Conservation (phyloP, 2,888 invertebrate species). For the Drosophila cognata region DNA sequence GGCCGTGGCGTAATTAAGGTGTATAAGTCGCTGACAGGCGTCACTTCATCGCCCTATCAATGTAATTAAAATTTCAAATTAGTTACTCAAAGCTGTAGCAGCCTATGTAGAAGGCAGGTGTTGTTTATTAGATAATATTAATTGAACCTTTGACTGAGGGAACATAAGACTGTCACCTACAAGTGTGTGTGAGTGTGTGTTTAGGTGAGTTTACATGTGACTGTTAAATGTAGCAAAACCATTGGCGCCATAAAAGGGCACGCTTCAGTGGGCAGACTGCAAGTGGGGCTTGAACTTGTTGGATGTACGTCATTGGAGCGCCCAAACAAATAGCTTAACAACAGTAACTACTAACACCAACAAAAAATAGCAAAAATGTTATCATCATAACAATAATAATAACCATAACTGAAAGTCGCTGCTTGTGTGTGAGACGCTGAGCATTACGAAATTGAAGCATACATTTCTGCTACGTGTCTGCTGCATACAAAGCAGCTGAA, state of each 20-base stretch:
- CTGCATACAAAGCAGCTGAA: constrained; percentile 54
- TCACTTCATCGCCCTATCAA: constrained; percentile 53
- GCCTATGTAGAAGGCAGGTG: constrained; percentile 39
- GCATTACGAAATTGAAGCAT: constrained; percentile 59
- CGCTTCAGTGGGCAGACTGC: constrained; percentile 40
- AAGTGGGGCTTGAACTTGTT: constrained; percentile 11
- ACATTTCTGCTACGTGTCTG: constrained; percentile 47
- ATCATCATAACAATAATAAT: constrained; percentile 76
- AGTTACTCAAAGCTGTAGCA: constrained; percentile 42
- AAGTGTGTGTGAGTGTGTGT: not conserved
- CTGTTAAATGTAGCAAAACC: constrained; percentile 30
- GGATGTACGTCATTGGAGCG: constrained; percentile 38
- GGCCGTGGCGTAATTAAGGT: constrained; percentile 63
- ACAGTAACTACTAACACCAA: constrained; percentile 10
- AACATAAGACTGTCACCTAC: not conserved
- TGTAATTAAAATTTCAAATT: constrained; percentile 78
- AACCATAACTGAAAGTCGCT: constrained; percentile 68
- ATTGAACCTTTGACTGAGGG: constrained; percentile 7
- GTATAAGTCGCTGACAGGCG: constrained; percentile 72
- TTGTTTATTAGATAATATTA: constrained; percentile 39
- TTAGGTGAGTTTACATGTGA: not conserved
- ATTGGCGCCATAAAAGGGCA: constrained; percentile 42
- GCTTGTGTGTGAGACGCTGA: constrained; percentile 12
- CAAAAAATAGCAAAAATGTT: constrained; percentile 47
- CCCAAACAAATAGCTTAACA: constrained; percentile 51